Evolutionary conservation across 2,113 vertebrate genomes (phyloP).

Genomic region (Bubo scandiacus): DNA sequence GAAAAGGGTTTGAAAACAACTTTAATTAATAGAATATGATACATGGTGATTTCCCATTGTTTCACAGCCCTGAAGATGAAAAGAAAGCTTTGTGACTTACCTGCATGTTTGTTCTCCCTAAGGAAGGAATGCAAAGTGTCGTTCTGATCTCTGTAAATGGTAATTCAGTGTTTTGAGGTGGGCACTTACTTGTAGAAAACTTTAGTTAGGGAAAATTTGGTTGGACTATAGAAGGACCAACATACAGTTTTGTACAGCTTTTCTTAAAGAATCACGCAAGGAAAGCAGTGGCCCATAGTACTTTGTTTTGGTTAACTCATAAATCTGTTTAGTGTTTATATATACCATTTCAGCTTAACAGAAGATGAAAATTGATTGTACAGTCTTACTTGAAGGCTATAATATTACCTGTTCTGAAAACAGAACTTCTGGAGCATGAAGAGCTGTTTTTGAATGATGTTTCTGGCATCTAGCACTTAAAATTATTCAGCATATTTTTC

Average conservation of each 20-base stretch:
- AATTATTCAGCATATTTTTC: not conserved
- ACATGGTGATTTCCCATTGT: not conserved
- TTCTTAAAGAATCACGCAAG: rapidly evolving
- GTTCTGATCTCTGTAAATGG: not conserved
- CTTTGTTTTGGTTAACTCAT: not conserved
- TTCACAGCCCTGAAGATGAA: not conserved
- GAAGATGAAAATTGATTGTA: not conserved
- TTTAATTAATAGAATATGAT: not conserved
- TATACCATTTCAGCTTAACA: not conserved
- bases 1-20: not conserved
- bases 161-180: not conserved
- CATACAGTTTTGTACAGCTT: rapidly evolving
- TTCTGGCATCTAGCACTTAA: not conserved
- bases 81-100: not conserved
- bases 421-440: not conserved
- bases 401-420: not conserved
- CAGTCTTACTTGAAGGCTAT: not conserved
- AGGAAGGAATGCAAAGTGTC: not conserved
- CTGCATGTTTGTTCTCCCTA: not conserved
- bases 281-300: not conserved
- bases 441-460: not conserved
- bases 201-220: not conserved
- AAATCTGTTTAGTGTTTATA: not conserved
- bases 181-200: not conserved
- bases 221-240: not conserved